Evolutionary conservation across 2,113 vertebrate species (phyloP).

Genomic region (Pristiophorus japonicus): DNA sequence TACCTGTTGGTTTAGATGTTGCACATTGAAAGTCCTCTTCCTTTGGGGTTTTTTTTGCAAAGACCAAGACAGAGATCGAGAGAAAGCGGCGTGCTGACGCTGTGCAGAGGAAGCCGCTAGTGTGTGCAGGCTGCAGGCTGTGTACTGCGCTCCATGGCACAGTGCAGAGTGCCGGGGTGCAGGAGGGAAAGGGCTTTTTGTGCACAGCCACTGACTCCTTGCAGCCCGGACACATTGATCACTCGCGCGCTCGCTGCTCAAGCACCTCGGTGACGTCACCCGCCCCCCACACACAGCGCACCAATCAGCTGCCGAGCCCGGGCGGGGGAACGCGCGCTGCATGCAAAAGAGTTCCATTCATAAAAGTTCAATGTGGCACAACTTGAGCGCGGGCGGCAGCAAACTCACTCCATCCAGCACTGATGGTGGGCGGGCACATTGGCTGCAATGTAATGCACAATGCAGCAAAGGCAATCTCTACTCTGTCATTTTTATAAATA

Average conservation of each 20-base stretch:
- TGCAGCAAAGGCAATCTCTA: neutral
- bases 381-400: neutral
- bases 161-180: neutral
- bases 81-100: neutral
- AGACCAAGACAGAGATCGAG: no score
- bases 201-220: neutral
- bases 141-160: neutral
- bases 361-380: neutral
- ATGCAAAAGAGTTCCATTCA: constrained; percentile 29
- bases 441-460: neutral
- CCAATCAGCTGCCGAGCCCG: neutral
- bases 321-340: neutral
- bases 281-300: neutral
- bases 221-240: neutral
- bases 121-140: neutral
- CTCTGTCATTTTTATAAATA: no score
- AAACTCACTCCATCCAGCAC: neutral
- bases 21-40: neutral
- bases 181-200: neutral
- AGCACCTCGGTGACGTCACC: constrained; percentile 23
- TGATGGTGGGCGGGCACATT: no score
- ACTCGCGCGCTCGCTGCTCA: neutral
- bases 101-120: neutral
- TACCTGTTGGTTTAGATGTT: neutral
- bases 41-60: neutral